Percentiles rank a stretch among this genome's conserved stretches.
Conservation (phyloP, 1,140 invertebrate species). For the Olivierus martensii region DNA sequence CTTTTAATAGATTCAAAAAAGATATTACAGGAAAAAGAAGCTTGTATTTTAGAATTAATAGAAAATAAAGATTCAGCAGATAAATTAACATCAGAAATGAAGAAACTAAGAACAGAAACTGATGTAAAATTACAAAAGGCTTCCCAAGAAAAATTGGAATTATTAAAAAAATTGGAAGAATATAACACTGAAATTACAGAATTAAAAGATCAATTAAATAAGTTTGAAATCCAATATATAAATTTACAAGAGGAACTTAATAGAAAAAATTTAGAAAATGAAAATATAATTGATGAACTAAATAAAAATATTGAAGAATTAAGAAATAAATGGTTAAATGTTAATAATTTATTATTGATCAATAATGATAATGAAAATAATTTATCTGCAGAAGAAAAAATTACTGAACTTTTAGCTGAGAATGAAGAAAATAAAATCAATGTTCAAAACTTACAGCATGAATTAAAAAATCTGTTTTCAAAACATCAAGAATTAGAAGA, state of each 20-base stretch:
- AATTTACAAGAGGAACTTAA: slow-evolving; percentile 1
- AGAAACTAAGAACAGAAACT: neutral
- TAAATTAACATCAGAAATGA: neutral
- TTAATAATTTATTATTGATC: too few relatives aligned
- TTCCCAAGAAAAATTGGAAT: neutral
- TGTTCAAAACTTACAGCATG: neutral
- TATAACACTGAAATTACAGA: neutral
- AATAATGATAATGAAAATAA: too few relatives aligned
- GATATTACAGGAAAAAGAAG: neutral
- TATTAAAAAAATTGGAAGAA: slow-evolving; percentile 1
- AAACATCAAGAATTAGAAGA: neutral
- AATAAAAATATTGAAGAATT: neutral
- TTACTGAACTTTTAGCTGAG: too few relatives aligned
- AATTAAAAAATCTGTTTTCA: neutral
- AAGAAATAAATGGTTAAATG: neutral
- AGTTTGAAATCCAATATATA: slow-evolving; percentile 2
- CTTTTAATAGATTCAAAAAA: neutral
- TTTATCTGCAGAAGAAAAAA: too few relatives aligned
- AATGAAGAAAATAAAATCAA: neutral
- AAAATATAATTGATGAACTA: neutral
- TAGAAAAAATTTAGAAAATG: neutral
- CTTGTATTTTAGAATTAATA: neutral
- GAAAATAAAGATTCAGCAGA: neutral
- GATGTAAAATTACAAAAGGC: neutral
- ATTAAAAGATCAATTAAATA: slow-evolving; percentile 2